phyloP scores from a whole-genome alignment of 53 echinoderm and acorn worm genomes.

The Pentamera pediparva region DNA sequence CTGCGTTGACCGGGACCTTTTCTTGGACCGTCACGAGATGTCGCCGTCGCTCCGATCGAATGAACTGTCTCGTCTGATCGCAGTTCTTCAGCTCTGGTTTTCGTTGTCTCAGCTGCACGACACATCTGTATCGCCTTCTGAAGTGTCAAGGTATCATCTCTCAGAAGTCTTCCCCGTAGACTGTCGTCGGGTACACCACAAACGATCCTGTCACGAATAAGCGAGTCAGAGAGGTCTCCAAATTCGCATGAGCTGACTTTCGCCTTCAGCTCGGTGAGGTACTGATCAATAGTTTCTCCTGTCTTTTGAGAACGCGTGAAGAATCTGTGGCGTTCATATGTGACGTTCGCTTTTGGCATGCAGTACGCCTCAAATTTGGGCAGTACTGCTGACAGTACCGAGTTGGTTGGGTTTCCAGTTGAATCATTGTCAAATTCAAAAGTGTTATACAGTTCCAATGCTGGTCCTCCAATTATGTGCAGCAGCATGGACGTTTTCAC shows the following conservation, averaged over 20 bases:
- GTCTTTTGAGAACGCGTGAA: neutral
- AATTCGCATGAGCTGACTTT: neutral
- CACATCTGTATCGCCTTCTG: constrained; percentile 13
- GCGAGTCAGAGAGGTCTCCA: neutral
- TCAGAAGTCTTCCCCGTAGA: constrained; percentile 10
- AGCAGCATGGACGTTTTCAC: constrained; percentile 24
- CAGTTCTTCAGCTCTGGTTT: neutral
- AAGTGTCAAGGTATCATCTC: neutral
- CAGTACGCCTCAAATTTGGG: constrained; percentile 13
- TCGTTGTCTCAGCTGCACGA: neutral
- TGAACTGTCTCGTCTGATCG: neutral
- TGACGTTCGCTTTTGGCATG: neutral
- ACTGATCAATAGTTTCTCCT: constrained; percentile 19
- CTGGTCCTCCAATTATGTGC: constrained; percentile 1
- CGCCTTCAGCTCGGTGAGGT: neutral
- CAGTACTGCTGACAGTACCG: constrained; percentile 19
- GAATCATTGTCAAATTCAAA: neutral
- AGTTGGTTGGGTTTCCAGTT: neutral
- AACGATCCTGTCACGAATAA: constrained; percentile 8
- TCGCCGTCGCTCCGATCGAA: no score
- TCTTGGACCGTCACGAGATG: no score
- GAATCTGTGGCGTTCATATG: neutral
- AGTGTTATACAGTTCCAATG: neutral
- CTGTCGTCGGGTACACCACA: neutral
- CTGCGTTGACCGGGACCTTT: no score